Evolutionary conservation across 2,888 invertebrate genomes (phyloP).

Genomic region (Chorisops tibialis): DNA sequence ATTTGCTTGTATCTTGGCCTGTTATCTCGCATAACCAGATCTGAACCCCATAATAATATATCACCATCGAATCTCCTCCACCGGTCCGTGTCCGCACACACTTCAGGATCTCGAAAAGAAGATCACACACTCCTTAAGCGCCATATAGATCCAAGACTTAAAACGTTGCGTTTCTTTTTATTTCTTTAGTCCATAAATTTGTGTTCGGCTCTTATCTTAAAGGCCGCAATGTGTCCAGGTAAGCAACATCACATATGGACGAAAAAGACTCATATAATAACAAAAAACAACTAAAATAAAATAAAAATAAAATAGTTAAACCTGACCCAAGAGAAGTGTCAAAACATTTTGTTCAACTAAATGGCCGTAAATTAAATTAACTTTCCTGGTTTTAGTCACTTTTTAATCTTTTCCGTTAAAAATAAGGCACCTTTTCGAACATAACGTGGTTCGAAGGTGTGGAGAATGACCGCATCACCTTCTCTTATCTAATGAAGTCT

Average conservation of each 20-base stretch:
- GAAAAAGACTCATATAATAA: no score
- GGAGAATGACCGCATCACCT: no score
- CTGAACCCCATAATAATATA: conserved; percentile 31
- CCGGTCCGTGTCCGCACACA: no score
- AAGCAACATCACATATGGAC: conserved; percentile 3
- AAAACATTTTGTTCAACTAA: conserved; percentile 44
- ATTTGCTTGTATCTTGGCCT: conserved; percentile 39
- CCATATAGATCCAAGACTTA: conserved; percentile 11
- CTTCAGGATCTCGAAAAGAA: background rate
- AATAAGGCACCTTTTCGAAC: background rate
- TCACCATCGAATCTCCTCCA: conserved; percentile 19
- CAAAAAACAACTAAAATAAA: background rate
- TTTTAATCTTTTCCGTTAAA: conserved; percentile 20
- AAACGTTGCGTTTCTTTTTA: background rate
- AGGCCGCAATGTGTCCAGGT: conserved; percentile 26
- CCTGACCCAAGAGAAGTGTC: conserved; percentile 38
- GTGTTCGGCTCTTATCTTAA: conserved; percentile 31
- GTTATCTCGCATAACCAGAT: conserved; percentile 36
- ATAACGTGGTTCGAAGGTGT: background rate
- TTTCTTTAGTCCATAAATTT: conserved; percentile 28
- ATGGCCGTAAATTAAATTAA: conserved; percentile 41
- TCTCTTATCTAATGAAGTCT: no score
- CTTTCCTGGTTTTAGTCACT: conserved; percentile 18
- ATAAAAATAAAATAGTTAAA: conserved; percentile 1
- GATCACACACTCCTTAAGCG: conserved; percentile 14